Conservation (phyloP, 37 sponge, comb jelly and placozoan genomes). For the Crambe crambe region DNA sequence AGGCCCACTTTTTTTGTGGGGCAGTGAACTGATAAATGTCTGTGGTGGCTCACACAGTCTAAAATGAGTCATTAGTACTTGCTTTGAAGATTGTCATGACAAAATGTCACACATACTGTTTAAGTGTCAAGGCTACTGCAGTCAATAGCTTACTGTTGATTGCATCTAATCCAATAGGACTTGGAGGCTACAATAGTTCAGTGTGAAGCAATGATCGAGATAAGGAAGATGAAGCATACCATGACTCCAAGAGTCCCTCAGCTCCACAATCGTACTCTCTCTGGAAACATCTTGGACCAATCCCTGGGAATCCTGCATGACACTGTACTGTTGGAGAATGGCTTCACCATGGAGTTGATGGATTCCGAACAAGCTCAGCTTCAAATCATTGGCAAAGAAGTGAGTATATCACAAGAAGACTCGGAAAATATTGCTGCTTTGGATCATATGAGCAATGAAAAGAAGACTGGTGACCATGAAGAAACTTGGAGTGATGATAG, state of each 20-base stretch:
- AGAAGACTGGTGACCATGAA: not conserved
- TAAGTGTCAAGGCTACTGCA: no score
- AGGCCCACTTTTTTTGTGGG: no score
- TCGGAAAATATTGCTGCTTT: not conserved
- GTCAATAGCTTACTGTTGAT: no score
- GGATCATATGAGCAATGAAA: no score
- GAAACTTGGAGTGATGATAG: not conserved
- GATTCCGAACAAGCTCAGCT: not conserved
- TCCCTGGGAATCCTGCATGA: constrained; percentile 9
- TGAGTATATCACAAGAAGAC: not conserved
- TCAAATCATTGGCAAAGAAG: not conserved
- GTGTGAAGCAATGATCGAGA: constrained; percentile 1
- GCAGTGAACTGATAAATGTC: no score
- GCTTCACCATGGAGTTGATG: not conserved
- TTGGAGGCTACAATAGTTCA: constrained; percentile 5
- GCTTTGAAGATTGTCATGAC: no score
- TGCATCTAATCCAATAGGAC: no score
- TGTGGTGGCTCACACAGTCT: no score
- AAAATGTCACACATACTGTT: no score
- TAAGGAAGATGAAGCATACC: constrained; percentile 22
- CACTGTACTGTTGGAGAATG: not conserved
- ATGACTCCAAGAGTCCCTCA: constrained; percentile 40
- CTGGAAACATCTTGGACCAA: constrained; percentile 18
- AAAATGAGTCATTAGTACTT: no score
- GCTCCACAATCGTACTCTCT: constrained; percentile 17